A percentile compares a stretch with the other conserved stretches of the same genome.
These are phyloP conservation scores for Tribolium madens DNA, from an alignment of 1,140 invertebrate species.

Conservation along the genomic window DNA sequence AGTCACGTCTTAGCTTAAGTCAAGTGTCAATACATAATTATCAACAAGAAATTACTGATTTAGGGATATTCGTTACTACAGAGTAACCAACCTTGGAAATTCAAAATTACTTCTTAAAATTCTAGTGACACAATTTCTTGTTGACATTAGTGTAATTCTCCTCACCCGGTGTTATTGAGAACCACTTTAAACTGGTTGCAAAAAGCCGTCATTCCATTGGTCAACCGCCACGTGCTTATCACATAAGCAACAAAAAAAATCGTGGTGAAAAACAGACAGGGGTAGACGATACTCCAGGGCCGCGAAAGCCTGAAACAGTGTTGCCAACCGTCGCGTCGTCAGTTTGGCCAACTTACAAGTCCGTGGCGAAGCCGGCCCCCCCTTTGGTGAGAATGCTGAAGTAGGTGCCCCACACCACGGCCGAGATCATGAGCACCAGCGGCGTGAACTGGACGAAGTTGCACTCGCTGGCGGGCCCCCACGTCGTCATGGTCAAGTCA, in stretches of 20 bases:
- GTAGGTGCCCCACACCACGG: slow-evolving; percentile 31
- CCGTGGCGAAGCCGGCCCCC: slow-evolving; percentile 28
- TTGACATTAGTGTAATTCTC: too few relatives aligned
- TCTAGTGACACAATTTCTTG: too few relatives aligned
- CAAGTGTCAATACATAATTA: too few relatives aligned
- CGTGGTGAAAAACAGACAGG: slow-evolving; percentile 23
- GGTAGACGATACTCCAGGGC: slow-evolving; percentile 48
- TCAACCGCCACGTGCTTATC: not conserved
- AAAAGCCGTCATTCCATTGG: not conserved
- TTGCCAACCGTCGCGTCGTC: not conserved
- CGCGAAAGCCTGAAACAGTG: slow-evolving; percentile 25
- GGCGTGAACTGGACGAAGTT: slow-evolving; percentile 48
- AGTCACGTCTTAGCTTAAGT: too few relatives aligned
- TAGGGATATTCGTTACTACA: too few relatives aligned
- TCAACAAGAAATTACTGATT: too few relatives aligned
- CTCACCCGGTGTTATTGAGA: slow-evolving; percentile 23
- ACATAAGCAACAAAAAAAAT: slow-evolving; percentile 40
- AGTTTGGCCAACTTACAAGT: slow-evolving; percentile 15
- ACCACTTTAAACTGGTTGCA: slow-evolving; percentile 29
- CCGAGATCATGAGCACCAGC: slow-evolving; percentile 42
- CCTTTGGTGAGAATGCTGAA: slow-evolving; percentile 45
- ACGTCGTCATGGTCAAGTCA: not conserved
- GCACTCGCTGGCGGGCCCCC: slow-evolving; percentile 30
- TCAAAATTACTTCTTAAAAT: too few relatives aligned
- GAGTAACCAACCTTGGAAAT: too few relatives aligned